phyloP scores from a whole-genome alignment of 2,797 vertebrate genomes.

The Hippopotamyrus pictus region DNA sequence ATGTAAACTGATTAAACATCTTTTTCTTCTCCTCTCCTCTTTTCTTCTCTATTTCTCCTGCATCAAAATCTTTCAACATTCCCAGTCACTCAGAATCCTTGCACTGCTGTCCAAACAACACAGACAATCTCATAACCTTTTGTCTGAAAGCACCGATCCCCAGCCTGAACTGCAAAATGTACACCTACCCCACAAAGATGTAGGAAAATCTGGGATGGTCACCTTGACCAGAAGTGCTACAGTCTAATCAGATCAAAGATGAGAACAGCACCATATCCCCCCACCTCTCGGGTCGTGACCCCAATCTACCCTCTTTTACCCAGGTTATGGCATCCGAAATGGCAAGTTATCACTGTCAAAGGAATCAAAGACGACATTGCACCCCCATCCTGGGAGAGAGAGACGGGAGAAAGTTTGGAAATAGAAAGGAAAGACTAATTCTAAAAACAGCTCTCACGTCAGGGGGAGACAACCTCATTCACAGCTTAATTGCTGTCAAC shows the following conservation, averaged over 20 bases:
- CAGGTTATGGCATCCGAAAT: no score
- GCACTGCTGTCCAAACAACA: background rate
- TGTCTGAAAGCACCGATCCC: background rate
- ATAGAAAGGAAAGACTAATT: background rate
- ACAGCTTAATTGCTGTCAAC: background rate
- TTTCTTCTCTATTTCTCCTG: background rate
- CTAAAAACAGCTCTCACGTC: background rate
- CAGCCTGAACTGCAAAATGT: background rate
- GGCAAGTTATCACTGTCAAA: background rate
- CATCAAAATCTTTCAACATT: background rate
- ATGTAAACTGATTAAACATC: background rate
- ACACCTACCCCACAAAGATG: background rate
- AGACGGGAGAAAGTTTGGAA: background rate
- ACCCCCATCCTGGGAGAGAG: background rate
- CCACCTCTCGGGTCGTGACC: background rate
- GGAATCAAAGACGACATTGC: background rate
- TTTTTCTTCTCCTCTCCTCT: background rate
- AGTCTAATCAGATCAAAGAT: background rate
- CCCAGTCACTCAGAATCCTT: background rate
- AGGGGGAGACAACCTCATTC: conserved; percentile 7
- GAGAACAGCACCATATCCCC: background rate
- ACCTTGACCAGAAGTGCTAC: background rate
- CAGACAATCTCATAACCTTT: background rate
- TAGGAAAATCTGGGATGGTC: background rate
- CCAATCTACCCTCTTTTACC: background rate